phyloP scores from a whole-genome alignment of 2,797 vertebrate species.

The Sternarchorhynchus goeldii region DNA sequence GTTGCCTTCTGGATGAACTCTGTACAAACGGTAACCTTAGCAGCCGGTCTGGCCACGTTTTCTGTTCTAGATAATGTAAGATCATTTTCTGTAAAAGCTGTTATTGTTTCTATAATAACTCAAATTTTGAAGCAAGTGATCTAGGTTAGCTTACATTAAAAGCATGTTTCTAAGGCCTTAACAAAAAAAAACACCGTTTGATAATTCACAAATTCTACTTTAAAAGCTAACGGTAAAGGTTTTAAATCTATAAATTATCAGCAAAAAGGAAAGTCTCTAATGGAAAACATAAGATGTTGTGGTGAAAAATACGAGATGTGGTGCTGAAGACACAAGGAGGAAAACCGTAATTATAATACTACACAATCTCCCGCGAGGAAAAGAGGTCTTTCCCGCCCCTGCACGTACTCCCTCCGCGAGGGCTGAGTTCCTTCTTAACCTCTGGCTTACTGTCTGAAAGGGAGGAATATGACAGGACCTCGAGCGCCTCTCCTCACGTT shows the following conservation, averaged over 20 bases:
- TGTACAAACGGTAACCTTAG: slow-evolving; percentile 1
- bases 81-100: background rate
- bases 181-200: too few relatives aligned
- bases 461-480: slow-evolving; percentile 40
- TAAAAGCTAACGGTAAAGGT: too few relatives aligned
- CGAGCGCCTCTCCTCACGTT: slow-evolving; percentile 46
- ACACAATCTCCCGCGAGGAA: slow-evolving; percentile 27
- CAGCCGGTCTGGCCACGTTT: background rate
- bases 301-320: slow-evolving; percentile 15
- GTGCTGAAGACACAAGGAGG: slow-evolving; percentile 30
- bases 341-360: slow-evolving; percentile 36
- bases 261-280: background rate
- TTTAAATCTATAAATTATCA: background rate
- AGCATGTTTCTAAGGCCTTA: background rate
- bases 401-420: slow-evolving; percentile 37
- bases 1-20: slow-evolving; percentile 36
- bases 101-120: slow-evolving; percentile 3
- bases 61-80: background rate
- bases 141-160: background rate
- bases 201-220: background rate
- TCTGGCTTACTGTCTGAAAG: slow-evolving; percentile 36
- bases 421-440: slow-evolving; percentile 48
- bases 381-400: slow-evolving; percentile 42
- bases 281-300: slow-evolving; percentile 10
- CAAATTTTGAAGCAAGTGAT: background rate